Conservation (phyloP, 2,888 invertebrate species). For the Trachelus iudaicus region DNA sequence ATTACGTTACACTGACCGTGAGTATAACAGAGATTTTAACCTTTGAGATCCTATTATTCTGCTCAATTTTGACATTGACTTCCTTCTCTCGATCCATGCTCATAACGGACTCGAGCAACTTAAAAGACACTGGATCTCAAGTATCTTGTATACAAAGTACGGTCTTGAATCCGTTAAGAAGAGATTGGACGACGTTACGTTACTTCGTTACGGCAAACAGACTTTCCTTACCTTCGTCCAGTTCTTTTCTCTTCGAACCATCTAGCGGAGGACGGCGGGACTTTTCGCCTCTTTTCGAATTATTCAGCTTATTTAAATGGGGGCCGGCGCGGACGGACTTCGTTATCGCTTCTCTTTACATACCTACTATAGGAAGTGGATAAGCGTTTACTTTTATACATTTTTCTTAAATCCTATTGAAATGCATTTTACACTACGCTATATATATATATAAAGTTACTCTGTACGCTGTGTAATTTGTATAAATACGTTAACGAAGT, state of each 20-base stretch:
- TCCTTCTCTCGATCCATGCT: not conserved
- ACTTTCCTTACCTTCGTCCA: not conserved
- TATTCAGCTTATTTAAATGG: not conserved
- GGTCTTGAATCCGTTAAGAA: not conserved
- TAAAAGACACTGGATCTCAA: not conserved
- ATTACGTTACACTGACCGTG: not conserved
- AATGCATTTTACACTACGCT: too few species aligned
- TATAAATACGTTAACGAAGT: not conserved
- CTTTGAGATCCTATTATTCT: not conserved
- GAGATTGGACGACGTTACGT: not conserved
- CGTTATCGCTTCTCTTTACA: not conserved
- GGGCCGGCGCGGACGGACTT: not conserved
- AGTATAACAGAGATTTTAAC: slow-evolving; percentile 2
- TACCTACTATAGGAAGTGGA: not conserved
- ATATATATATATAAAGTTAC: too few species aligned
- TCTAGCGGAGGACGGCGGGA: not conserved
- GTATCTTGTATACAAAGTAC: not conserved
- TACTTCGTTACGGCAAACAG: not conserved
- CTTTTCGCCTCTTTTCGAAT: not conserved
- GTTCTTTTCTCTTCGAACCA: not conserved
- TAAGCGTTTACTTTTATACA: not conserved
- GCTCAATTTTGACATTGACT: not conserved
- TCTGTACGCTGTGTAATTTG: too few species aligned
- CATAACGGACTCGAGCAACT: not conserved
- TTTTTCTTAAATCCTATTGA: too few species aligned